These are phyloP conservation scores for Sylvia atricapilla DNA, from an alignment of 2,113 vertebrate genomes.

Conservation along the genomic window DNA sequence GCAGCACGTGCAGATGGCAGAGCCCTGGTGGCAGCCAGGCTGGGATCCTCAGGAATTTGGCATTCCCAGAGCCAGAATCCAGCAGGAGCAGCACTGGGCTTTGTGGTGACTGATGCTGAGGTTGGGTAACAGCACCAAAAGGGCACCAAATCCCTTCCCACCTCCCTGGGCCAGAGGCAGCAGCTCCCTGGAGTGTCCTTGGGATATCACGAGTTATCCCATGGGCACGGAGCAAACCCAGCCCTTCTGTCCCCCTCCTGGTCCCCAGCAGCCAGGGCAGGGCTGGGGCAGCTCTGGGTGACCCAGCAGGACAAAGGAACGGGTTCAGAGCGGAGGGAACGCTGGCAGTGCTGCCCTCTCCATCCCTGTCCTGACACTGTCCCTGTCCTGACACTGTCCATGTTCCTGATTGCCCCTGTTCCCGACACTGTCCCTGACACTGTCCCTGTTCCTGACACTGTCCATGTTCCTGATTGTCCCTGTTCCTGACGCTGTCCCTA, in stretches of 20 bases:
- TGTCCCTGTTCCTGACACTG: no score
- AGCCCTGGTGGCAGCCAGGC: not conserved
- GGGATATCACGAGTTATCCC: fast-evolving
- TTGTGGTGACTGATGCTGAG: not conserved
- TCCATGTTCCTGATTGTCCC: no score
- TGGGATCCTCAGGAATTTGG: not conserved
- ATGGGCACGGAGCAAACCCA: not conserved
- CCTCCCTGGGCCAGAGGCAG: not conserved
- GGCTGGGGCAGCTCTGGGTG: not conserved
- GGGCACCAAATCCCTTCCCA: not conserved
- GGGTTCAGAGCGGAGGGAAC: fast-evolving
- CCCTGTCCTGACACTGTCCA: no score
- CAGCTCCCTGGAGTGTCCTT: not conserved
- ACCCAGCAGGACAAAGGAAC: not conserved
- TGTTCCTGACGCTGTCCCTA: no score
- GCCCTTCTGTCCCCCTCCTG: not conserved
- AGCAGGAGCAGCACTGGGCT: not conserved
- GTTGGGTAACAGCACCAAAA: fast-evolving
- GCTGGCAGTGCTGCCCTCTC: not conserved
- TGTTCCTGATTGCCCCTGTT: no score
- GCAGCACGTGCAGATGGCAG: not conserved
- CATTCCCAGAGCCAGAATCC: not conserved
- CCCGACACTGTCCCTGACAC: no score
- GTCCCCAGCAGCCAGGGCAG: not conserved
- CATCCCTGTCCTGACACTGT: not conserved